Conservation (phyloP, 2,888 invertebrate genomes). For the Agriopis aurantiaria region DNA sequence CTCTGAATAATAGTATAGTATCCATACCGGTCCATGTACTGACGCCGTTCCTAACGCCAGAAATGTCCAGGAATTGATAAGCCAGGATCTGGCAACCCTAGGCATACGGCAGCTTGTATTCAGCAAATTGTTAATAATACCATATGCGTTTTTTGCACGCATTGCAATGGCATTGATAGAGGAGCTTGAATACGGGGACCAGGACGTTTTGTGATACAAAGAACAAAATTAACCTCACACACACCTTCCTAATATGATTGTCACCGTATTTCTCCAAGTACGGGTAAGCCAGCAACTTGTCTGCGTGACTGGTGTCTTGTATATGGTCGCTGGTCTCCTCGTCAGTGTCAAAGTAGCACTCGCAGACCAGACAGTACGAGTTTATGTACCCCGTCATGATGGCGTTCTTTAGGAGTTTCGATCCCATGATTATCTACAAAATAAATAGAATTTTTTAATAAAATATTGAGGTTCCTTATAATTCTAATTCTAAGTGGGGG, state of each 20-base stretch:
- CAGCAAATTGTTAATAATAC: too few species aligned
- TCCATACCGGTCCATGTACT: too few species aligned
- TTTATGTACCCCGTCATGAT: conserved; percentile 57
- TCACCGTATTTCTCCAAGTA: conserved; percentile 56
- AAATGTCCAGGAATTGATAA: too few species aligned
- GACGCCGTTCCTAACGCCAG: too few species aligned
- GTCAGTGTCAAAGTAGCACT: conserved; percentile 48
- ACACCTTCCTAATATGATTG: conserved; percentile 63
- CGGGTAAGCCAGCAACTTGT: conserved; percentile 42
- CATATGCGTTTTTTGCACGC: too few species aligned
- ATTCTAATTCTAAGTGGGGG: too few species aligned
- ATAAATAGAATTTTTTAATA: neutral
- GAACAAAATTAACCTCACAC: neutral
- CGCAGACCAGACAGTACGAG: conserved; percentile 61
- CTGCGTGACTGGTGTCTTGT: conserved; percentile 45
- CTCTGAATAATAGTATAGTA: too few species aligned
- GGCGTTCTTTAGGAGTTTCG: conserved; percentile 51
- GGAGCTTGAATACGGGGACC: neutral
- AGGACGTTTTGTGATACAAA: too few species aligned
- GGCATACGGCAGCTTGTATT: too few species aligned
- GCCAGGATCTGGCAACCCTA: too few species aligned
- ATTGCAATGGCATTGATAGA: neutral
- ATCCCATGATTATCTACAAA: conserved; percentile 32
- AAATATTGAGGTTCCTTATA: too few species aligned
- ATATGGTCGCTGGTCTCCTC: conserved; percentile 46